A percentile compares a stretch with the other conserved stretches of the same genome.
Evolutionary conservation across 1,140 invertebrate species (phyloP).

Genomic region (Sinonovacula constricta): DNA sequence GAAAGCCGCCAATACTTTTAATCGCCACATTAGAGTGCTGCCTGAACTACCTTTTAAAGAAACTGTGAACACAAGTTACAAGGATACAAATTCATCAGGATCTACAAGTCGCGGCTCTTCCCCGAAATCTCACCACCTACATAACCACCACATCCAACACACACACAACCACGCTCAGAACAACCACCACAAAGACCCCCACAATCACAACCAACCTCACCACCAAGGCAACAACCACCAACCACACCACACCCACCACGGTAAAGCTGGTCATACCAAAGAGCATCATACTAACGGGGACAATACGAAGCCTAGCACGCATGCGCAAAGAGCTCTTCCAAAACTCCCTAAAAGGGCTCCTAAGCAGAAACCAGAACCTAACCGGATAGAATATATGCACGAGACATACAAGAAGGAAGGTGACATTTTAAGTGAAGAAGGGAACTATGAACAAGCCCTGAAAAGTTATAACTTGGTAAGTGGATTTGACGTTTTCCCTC

Average conservation of each 20-base stretch:
- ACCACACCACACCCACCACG: background rate
- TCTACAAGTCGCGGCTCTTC: constrained; percentile 34
- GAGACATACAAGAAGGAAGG: constrained; percentile 39
- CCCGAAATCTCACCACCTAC: background rate
- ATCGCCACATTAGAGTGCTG: background rate
- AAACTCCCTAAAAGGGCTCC: constrained; percentile 25
- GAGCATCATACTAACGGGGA: background rate
- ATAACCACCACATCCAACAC: constrained; percentile 2
- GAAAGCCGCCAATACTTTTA: background rate
- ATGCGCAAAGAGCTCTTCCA: constrained; percentile 19
- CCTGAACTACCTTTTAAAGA: constrained; percentile 34
- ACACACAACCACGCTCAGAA: background rate
- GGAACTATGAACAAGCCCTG: constrained; percentile 40
- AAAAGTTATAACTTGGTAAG: constrained; percentile 45
- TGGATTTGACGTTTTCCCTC: no score
- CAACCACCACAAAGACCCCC: background rate
- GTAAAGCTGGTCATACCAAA: background rate
- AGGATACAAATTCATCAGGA: constrained; percentile 15
- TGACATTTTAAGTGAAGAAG: constrained; percentile 25
- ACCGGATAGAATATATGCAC: constrained; percentile 43
- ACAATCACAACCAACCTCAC: constrained; percentile 2
- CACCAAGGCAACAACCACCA: constrained; percentile 8
- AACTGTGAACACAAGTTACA: background rate
- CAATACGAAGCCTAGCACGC: constrained; percentile 7
- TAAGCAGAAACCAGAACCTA: constrained; percentile 41